Evolutionary conservation across 2,113 vertebrate genomes (phyloP).

Genomic region (Cisticola juncidis): DNA sequence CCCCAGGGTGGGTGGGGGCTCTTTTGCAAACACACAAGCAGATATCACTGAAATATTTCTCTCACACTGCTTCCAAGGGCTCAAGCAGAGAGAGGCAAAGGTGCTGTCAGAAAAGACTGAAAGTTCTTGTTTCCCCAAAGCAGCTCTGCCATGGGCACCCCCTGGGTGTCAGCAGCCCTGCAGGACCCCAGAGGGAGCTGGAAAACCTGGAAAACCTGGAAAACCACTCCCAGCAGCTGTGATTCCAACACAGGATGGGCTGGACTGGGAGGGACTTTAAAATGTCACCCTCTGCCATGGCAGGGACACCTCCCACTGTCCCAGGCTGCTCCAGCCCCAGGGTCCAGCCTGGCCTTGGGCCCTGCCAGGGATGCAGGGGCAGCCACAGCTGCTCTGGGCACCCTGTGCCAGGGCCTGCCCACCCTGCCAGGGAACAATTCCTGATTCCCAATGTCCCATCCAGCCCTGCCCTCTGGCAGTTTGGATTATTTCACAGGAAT

Average conservation of each 20-base stretch:
- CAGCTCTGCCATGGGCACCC: not conserved
- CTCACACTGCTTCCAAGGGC: not conserved
- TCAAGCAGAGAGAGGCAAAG: not conserved
- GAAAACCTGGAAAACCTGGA: not conserved
- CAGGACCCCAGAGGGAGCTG: not conserved
- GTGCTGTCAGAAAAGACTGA: not conserved
- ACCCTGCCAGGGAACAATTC: not conserved
- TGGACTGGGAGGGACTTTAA: rapidly evolving
- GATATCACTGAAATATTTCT: not conserved
- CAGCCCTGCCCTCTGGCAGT: not conserved
- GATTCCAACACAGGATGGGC: not conserved
- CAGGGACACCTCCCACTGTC: not conserved
- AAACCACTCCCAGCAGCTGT: not conserved
- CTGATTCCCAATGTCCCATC: rapidly evolving
- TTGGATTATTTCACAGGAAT: not conserved
- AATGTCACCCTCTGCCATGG: not conserved
- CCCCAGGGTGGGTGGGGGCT: not conserved
- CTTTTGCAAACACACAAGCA: not conserved
- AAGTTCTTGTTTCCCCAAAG: not conserved
- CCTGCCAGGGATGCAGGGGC: not conserved
- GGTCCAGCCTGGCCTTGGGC: not conserved
- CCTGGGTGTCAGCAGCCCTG: not conserved
- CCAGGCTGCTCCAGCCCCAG: not conserved
- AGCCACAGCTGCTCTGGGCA: not conserved
- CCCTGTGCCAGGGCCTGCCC: not conserved